Percentiles rank a stretch among this genome's conserved stretches.
Evolutionary conservation across 2,113 vertebrate genomes (phyloP).

Genomic region (Lagopus muta): DNA sequence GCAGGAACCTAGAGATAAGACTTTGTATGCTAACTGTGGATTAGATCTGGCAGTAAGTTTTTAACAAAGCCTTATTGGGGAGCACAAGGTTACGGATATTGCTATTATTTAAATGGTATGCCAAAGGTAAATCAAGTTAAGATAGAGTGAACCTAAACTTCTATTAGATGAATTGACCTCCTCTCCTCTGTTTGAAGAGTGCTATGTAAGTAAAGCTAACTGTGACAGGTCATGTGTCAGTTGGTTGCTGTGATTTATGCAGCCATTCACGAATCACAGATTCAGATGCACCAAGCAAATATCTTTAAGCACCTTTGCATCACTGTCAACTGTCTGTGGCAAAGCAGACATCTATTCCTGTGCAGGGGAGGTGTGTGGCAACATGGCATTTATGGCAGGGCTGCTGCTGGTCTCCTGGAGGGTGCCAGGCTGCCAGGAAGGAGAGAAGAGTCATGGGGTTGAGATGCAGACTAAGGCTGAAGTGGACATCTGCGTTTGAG

Average conservation of each 20-base stretch:
- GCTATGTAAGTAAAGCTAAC: neutral
- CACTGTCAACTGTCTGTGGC: neutral
- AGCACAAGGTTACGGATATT: slow-evolving; percentile 45
- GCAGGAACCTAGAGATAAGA: slow-evolving; percentile 60
- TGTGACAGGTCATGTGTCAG: neutral
- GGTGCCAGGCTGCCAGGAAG: neutral
- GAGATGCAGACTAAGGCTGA: neutral
- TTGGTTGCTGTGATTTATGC: slow-evolving; percentile 27
- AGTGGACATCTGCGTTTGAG: neutral
- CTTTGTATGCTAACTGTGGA: slow-evolving; percentile 50
- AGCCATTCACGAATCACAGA: slow-evolving; percentile 37
- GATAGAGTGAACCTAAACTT: neutral
- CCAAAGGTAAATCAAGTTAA: slow-evolving; percentile 71
- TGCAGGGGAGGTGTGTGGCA: neutral
- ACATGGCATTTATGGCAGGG: neutral
- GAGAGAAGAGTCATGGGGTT: neutral
- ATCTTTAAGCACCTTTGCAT: slow-evolving; percentile 21
- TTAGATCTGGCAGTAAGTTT: slow-evolving; percentile 66
- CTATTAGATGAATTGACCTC: neutral
- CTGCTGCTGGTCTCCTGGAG: neutral
- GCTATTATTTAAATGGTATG: slow-evolving; percentile 32
- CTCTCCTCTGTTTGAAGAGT: neutral
- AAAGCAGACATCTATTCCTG: neutral
- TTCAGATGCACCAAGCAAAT: slow-evolving; percentile 7
- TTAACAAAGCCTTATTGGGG: slow-evolving; percentile 27